These are phyloP conservation scores for Drosophila koepferae DNA, from an alignment of 2,888 invertebrate genomes.

Conservation along the genomic window DNA sequence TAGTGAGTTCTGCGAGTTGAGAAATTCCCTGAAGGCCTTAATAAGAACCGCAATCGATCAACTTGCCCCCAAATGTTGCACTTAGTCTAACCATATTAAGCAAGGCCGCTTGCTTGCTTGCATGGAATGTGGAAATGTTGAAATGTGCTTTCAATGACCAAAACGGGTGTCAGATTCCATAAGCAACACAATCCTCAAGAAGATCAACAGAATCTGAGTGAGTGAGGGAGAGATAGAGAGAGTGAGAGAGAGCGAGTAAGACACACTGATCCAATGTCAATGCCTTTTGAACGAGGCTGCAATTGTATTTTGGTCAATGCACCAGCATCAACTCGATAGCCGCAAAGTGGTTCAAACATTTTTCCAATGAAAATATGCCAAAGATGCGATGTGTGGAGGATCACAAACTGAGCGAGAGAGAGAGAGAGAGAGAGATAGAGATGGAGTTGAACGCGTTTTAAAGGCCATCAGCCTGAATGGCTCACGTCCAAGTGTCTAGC, in stretches of 20 bases:
- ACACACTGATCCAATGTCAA: slow-evolving; percentile 55
- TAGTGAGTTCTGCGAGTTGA: slow-evolving; percentile 27
- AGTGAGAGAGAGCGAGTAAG: neutral
- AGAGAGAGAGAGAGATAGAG: neutral
- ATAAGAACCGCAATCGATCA: slow-evolving; percentile 29
- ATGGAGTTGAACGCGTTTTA: slow-evolving; percentile 58
- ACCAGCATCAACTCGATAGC: slow-evolving; percentile 24
- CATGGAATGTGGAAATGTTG: slow-evolving; percentile 57
- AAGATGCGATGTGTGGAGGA: slow-evolving; percentile 39
- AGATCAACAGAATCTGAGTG: slow-evolving; percentile 5
- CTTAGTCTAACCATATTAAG: slow-evolving; percentile 51
- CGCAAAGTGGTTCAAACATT: slow-evolving; percentile 67
- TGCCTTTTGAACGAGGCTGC: slow-evolving; percentile 56
- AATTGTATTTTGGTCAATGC: slow-evolving; percentile 75
- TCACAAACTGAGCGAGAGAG: slow-evolving; percentile 23
- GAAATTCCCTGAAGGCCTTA: slow-evolving; percentile 35
- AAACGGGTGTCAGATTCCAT: slow-evolving; percentile 43
- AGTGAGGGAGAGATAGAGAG: no score
- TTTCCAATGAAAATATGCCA: slow-evolving; percentile 75
- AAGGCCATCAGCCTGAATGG: slow-evolving; percentile 48
- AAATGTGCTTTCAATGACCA: slow-evolving; percentile 42
- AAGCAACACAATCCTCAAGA: slow-evolving; percentile 38
- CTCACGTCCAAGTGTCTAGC: slow-evolving; percentile 65
- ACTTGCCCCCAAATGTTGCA: slow-evolving; percentile 13
- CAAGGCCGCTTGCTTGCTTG: slow-evolving; percentile 59